These are phyloP conservation scores for Fistularia commersonii DNA, from an alignment of 2,797 vertebrate genomes.

Conservation along the genomic window DNA sequence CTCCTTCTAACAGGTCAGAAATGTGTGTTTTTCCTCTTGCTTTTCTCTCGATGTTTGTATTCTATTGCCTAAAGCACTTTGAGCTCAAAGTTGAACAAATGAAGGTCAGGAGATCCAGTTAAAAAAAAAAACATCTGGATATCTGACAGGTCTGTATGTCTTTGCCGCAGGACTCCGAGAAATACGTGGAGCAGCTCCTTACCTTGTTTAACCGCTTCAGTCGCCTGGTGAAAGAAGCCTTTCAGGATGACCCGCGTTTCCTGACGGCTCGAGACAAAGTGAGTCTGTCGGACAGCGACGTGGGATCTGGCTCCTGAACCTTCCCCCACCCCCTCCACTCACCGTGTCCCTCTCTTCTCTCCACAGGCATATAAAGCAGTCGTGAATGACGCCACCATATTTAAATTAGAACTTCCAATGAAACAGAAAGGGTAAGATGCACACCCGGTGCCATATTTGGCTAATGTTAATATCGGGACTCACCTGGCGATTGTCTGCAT, in stretches of 20 bases:
- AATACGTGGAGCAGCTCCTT: constrained; percentile 97
- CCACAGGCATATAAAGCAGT: constrained; percentile 96
- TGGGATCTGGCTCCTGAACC: background rate
- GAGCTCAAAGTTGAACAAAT: too few relatives aligned
- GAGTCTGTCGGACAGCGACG: constrained; percentile 21
- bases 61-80: too few relatives aligned
- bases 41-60: too few relatives aligned
- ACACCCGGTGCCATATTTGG: background rate
- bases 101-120: background rate
- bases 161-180: constrained; percentile 90
- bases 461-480: background rate
- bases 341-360: constrained; percentile 1
- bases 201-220: constrained; percentile 98
- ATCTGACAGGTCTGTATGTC: constrained; percentile 11
- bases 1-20: too few relatives aligned
- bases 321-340: background rate
- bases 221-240: constrained; percentile 97
- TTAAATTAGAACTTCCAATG: constrained; percentile 97
- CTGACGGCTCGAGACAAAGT: constrained; percentile 98
- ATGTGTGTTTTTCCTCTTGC: too few relatives aligned
- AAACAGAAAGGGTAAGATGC: constrained; percentile 95
- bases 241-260: constrained; percentile 97
- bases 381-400: constrained; percentile 98
- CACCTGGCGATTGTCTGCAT: background rate
- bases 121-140: background rate